Evolutionary conservation across 2,797 vertebrate genomes (phyloP).

Genomic region (Poeciliopsis infans): DNA sequence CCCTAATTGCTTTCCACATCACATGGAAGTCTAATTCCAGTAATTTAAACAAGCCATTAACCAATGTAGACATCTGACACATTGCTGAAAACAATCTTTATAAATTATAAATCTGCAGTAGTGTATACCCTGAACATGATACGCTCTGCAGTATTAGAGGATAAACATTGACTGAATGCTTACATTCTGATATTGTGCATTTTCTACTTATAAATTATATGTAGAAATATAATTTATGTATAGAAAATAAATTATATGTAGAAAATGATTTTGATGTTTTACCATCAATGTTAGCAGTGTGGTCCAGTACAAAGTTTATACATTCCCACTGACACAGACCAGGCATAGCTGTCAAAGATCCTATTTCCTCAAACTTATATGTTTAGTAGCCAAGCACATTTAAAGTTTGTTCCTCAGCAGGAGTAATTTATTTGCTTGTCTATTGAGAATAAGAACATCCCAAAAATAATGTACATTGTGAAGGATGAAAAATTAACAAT

Average conservation of each 20-base stretch:
- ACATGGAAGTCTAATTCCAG: not conserved
- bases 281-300: constrained; percentile 1
- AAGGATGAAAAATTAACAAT: constrained; percentile 32
- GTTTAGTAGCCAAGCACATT: constrained; percentile 27
- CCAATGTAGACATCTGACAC: constrained; percentile 2
- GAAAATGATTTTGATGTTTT: constrained; percentile 7
- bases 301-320: not conserved
- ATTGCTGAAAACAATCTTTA: not conserved
- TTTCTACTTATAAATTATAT: no score
- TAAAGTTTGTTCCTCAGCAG: constrained; percentile 28
- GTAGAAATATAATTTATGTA: no score
- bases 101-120: not conserved
- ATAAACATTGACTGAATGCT: not conserved
- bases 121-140: not conserved
- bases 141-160: not conserved
- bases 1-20: not conserved
- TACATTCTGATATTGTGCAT: not conserved
- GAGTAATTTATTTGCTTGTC: constrained; percentile 31
- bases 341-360: constrained; percentile 3
- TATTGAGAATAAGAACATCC: constrained; percentile 37
- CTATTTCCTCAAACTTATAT: constrained; percentile 6
- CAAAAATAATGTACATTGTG: constrained; percentile 44
- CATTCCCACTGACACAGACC: not conserved
- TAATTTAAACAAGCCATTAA: constrained; percentile 1
- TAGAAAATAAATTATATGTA: no score